Conservation (phyloP, 2,888 invertebrate genomes). For the Notodonta ziczac region DNA sequence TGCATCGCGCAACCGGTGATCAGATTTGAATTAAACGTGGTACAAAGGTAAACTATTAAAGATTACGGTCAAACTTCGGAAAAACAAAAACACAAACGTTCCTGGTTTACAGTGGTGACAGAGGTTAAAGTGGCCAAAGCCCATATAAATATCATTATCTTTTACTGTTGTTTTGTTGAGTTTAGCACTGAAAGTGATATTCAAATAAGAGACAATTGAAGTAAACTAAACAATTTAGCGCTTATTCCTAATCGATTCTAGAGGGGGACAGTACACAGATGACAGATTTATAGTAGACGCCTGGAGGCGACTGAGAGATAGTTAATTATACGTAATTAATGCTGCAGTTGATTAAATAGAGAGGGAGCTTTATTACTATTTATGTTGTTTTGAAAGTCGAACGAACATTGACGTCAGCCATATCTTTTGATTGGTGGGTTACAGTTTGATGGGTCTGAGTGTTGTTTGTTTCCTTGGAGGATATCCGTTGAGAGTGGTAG, state of each 20-base stretch:
- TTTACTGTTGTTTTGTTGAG: no score
- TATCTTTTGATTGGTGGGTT: slow-evolving; percentile 4
- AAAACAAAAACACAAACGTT: no score
- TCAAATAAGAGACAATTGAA: no score
- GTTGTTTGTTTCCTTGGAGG: background rate
- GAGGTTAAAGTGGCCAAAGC: no score
- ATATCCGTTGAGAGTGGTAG: slow-evolving; percentile 8
- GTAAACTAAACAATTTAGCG: background rate
- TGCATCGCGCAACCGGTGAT: no score
- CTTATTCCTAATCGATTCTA: background rate
- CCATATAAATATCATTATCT: no score
- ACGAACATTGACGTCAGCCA: slow-evolving; percentile 14
- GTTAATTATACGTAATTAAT: slow-evolving; percentile 36
- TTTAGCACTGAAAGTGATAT: no score
- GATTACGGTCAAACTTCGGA: no score
- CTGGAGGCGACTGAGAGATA: slow-evolving; percentile 17
- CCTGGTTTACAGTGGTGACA: no score
- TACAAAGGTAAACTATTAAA: no score
- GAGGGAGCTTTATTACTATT: slow-evolving; percentile 20
- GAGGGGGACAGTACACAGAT: slow-evolving; percentile 21
- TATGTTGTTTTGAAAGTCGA: slow-evolving; percentile 17
- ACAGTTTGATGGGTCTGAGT: background rate
- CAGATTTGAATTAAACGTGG: no score
- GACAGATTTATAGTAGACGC: slow-evolving; percentile 41
- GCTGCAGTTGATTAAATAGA: slow-evolving; percentile 35